Evolutionary conservation across 2,888 invertebrate species (phyloP), one percentile per base, ranked within the genome.

Genomic region (Drosophila neutralis): DNA sequence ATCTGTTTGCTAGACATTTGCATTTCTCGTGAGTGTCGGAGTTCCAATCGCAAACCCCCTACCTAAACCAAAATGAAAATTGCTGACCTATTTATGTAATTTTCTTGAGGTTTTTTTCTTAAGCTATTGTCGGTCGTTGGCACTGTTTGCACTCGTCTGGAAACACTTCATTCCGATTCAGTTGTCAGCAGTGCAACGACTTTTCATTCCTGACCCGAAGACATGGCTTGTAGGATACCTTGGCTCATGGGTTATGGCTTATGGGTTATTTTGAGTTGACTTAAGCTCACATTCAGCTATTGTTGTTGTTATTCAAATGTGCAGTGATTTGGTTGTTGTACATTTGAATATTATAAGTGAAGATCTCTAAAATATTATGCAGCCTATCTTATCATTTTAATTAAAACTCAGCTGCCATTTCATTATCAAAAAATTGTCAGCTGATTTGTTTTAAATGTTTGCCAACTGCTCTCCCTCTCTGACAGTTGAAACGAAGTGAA

Each of bases 161-260:
- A 87, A 87, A 70, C 84, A 84, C 88, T 87, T 86, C 54, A 83
- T 87, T 87, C 83, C 87, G 69, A 69, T 68, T 84, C 83, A 85
- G 72, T 78, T 82, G 76, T 76, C 78, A 63, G 54, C 71, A 69
- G 75, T 78, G 73, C 80, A 78, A 80, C 67, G 80, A 82, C 72
- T 73, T 73, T 60, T 56, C 61, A 29, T 60, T 66, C 33, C 38
- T 70, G 45, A 57, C n/a, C 36, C 36, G 10, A 27, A 38, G 18
- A 29, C 24, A 38, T 69, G 69, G 36, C 52, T 67, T 67, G 31
- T 52, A 53, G 66, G 31, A 58, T 60, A 65, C 38, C 59, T 70
- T 49, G 54, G 24, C 21, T 56, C 27, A 27, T 27, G 27, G 11
- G 4, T 27, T 53, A 40, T 42, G 49, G 31, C 51, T 59, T 53